Base-by-base conservation (phyloP, 2,113 vertebrate species). In the Paradisaea rubra region DNA sequence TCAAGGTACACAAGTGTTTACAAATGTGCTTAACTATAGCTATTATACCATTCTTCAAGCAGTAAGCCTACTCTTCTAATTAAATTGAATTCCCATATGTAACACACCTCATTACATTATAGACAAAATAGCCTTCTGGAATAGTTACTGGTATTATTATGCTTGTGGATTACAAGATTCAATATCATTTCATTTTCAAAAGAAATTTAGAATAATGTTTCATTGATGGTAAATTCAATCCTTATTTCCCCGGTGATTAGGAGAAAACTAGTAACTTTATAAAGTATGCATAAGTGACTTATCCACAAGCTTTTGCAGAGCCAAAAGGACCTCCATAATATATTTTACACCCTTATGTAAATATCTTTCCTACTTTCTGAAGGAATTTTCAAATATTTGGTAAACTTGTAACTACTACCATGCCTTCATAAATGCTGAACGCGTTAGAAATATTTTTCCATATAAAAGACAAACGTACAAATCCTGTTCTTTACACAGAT, bases 71-170 rank as follows among this genome's bases (percentile, higher is more conserved):
- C 59, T 84, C 63, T 85, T 66, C 93, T 96, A 93, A 96, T 95
- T 94, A 96, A 96, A 89, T 88, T 93, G 83, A 95, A 95, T 93
- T 94, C 92, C 92, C 93, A 60, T 60, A 81, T 66, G 86, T 79
- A 94, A 89, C 60, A 94, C 17, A 91, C 30, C 73, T 95, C 80
- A 95, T 93, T 93, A 93, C 65, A 86, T 80, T 93, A 95, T 42
- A 95, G 88, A 91, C 73, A 86, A 94, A 95, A 93, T 39, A 87
- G 80, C 86, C 92, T 96, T 81, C 91, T 96, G 83, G 73, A 97
- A 74, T 47, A 87, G 83, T 91, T 94, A 92, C 54, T 69, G 50
- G n/a, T 87, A 66, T 90, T 96, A 91, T 41, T 92, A 65, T 89
- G 80, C 77, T 91, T 79, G 61, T 0, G 1, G 88, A 94, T 93